Percentiles rank a stretch among this genome's conserved stretches.
Conservation (phyloP, 1,140 invertebrate genomes). For the Drosophila ambigua region DNA sequence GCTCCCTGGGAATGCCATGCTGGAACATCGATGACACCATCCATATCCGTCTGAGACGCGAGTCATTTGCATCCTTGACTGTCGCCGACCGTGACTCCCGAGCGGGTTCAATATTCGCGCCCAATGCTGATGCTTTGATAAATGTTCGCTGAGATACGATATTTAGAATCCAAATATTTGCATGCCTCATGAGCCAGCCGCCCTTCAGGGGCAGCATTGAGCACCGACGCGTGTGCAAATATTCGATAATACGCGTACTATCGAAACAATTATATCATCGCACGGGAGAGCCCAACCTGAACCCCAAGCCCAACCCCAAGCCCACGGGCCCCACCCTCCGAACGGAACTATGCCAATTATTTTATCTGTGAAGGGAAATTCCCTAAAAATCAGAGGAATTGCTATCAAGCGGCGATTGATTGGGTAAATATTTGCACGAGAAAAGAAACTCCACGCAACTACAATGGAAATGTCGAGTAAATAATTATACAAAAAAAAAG, state of each 20-base stretch:
- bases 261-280: constrained; percentile 62
- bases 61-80: constrained; percentile 22
- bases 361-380: constrained; percentile 63
- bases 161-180: constrained; percentile 52
- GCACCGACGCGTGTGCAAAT: constrained; percentile 50
- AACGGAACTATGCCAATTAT: constrained; percentile 71
- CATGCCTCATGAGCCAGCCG: constrained; percentile 15
- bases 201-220: constrained; percentile 23
- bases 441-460: constrained; percentile 28
- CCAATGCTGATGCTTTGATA: constrained; percentile 38
- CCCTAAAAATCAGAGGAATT: constrained; percentile 41
- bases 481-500: constrained; percentile 63
- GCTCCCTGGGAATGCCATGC: constrained; percentile 13
- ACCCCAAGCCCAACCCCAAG: constrained; percentile 5
- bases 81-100: background rate
- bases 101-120: constrained; percentile 21
- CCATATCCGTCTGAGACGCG: background rate
- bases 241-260: constrained; percentile 49
- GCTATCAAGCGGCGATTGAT: constrained; percentile 35
- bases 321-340: constrained; percentile 16
- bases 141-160: constrained; percentile 18
- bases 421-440: constrained; percentile 55
- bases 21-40: background rate
- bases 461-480: constrained; percentile 61
- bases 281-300: constrained; percentile 23